These are phyloP conservation scores for Gymnothorax reevesii DNA, from an alignment of 2,797 vertebrate genomes.

Conservation along the genomic window DNA sequence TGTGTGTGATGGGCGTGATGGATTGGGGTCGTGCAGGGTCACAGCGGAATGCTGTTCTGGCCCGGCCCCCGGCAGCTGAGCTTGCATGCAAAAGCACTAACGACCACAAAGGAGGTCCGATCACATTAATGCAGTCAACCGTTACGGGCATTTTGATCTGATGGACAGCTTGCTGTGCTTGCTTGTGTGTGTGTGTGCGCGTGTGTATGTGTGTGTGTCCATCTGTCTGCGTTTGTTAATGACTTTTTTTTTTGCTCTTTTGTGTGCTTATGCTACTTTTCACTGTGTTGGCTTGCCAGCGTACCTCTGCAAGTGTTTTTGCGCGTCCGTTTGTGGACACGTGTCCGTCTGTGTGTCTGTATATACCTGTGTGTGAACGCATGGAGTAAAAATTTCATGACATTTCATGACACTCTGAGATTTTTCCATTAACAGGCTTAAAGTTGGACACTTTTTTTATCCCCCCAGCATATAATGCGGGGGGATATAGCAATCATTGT, in stretches of 20 bases:
- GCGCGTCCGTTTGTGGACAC: too few species aligned
- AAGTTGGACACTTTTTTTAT: too few species aligned
- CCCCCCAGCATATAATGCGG: too few species aligned
- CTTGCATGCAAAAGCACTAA: constrained; percentile 64
- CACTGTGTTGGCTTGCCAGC: too few species aligned
- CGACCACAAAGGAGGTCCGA: constrained; percentile 45
- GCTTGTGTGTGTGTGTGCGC: constrained; percentile 27
- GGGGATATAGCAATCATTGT: too few species aligned
- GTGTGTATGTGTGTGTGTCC: neutral
- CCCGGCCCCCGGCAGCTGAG: constrained; percentile 74
- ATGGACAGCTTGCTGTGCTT: constrained; percentile 32
- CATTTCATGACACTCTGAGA: too few species aligned
- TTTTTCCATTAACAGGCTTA: too few species aligned
- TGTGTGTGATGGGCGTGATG: constrained; percentile 61
- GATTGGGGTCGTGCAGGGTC: constrained; percentile 70
- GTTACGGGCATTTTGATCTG: constrained; percentile 10
- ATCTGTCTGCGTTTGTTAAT: constrained; percentile 14
- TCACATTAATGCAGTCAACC: neutral
- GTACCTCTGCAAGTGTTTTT: too few species aligned
- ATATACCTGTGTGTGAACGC: too few species aligned
- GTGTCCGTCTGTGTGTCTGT: too few species aligned
- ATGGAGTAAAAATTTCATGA: too few species aligned
- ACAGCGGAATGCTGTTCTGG: constrained; percentile 63
- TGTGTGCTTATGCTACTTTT: too few species aligned
- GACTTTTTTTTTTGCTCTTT: constrained; percentile 8